Percentiles rank a stretch among this genome's conserved stretches.
Evolutionary conservation across 2,888 invertebrate species (phyloP).

Genomic region (Leptinotarsa haldemani): DNA sequence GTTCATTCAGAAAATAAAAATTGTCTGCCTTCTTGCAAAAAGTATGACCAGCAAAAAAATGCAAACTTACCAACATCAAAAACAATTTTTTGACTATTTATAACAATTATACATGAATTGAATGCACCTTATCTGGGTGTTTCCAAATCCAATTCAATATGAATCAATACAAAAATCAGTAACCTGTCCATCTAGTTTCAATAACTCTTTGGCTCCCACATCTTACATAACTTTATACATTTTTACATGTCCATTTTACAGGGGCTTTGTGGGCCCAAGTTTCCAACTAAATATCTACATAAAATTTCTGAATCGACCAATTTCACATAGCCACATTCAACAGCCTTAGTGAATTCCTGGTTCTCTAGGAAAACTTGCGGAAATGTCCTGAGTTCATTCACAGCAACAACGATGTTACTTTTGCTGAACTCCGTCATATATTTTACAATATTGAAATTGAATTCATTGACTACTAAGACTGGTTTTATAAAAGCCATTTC

Average conservation of each 20-base stretch:
- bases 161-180: neutral
- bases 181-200: neutral
- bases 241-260: neutral
- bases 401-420: slow-evolving; percentile 44
- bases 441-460: slow-evolving; percentile 34
- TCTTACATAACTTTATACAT: slow-evolving; percentile 2
- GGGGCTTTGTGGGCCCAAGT: slow-evolving; percentile 21
- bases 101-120: too few species aligned
- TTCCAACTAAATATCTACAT: slow-evolving; percentile 35
- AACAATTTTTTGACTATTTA: too few species aligned
- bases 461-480: slow-evolving; percentile 40
- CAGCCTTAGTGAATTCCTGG: slow-evolving; percentile 33
- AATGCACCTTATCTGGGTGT: too few species aligned
- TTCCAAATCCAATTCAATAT: neutral
- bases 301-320: slow-evolving; percentile 41
- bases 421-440: slow-evolving; percentile 33
- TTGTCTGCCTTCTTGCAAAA: too few species aligned
- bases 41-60: too few species aligned
- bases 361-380: slow-evolving; percentile 24
- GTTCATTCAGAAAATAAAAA: too few species aligned
- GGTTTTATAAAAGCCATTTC: slow-evolving; percentile 43
- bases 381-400: slow-evolving; percentile 28
- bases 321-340: slow-evolving; percentile 39
- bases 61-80: too few species aligned
- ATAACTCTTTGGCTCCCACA: neutral